Evolutionary conservation across 1,140 invertebrate genomes (phyloP).

Genomic region (Cherax quadricarinatus): DNA sequence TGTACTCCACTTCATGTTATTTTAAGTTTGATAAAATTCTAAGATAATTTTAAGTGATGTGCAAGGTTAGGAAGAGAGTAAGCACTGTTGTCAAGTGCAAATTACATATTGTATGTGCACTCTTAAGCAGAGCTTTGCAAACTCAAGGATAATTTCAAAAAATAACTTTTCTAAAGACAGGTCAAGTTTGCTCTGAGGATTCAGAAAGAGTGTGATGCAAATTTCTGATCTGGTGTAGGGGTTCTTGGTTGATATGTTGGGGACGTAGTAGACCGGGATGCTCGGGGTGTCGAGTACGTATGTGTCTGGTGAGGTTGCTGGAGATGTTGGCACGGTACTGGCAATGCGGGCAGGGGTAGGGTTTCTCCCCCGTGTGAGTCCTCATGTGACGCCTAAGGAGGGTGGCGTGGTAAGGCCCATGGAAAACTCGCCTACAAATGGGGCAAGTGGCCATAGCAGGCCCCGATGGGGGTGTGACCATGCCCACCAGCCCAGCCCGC

Average conservation of each 20-base stretch:
- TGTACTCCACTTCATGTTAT: neutral
- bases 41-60: neutral
- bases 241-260: conserved; percentile 26
- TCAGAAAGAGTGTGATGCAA: conserved; percentile 17
- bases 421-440: conserved; percentile 68
- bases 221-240: conserved; percentile 1
- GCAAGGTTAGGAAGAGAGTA: neutral
- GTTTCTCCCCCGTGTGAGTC: conserved; percentile 78
- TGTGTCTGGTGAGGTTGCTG: conserved; percentile 70
- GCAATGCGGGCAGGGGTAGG: conserved; percentile 77
- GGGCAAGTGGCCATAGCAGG: conserved; percentile 58
- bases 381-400: conserved; percentile 73
- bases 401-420: conserved; percentile 70
- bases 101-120: neutral
- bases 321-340: conserved; percentile 70
- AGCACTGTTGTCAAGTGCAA: neutral
- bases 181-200: conserved; percentile 35
- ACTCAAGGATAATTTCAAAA: neutral
- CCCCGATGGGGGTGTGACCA: conserved; percentile 42
- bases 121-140: neutral
- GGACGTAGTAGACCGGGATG: conserved; percentile 15
- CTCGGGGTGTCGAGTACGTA: conserved; percentile 62
- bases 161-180: neutral
- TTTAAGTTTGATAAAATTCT: neutral
- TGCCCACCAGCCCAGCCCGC: conserved; percentile 52